Evolutionary conservation across 2,888 invertebrate genomes (phyloP).

Genomic region (Stenodera caucasica): DNA sequence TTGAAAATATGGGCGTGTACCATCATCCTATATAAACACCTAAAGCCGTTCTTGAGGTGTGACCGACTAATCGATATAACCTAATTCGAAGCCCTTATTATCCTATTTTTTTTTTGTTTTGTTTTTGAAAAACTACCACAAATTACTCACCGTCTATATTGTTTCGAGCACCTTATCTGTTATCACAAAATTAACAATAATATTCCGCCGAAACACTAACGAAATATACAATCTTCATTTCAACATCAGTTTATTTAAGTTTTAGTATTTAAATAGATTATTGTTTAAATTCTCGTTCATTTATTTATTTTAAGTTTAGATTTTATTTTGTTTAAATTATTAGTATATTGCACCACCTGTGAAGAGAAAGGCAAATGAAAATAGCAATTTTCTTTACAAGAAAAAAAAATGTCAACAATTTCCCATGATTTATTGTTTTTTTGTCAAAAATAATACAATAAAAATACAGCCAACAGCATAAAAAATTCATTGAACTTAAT

Average conservation of each 20-base stretch:
- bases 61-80: constrained; percentile 32
- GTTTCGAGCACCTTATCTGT: constrained; percentile 18
- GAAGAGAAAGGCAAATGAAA: constrained; percentile 30
- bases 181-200: constrained; percentile 30
- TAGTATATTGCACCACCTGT: constrained; percentile 35
- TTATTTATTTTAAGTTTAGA: constrained; percentile 10
- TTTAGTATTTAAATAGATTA: constrained; percentile 22
- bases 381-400: constrained; percentile 31
- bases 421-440: constrained; percentile 43
- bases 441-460: constrained; percentile 28
- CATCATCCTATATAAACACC: constrained; percentile 25
- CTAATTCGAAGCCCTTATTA: constrained; percentile 13
- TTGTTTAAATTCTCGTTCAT: constrained; percentile 19
- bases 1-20: constrained; percentile 50
- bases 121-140: neutral
- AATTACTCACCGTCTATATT: constrained; percentile 19
- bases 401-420: constrained; percentile 40
- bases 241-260: constrained; percentile 22
- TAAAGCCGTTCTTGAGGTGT: constrained; percentile 33
- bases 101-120: too few relatives aligned
- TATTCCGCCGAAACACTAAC: constrained; percentile 16
- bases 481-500: constrained; percentile 46
- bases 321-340: constrained; percentile 21
- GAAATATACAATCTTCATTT: neutral
- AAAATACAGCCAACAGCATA: constrained; percentile 42